Conservation (phyloP, 2,797 vertebrate species). For the Pseudomugil gertrudae region DNA sequence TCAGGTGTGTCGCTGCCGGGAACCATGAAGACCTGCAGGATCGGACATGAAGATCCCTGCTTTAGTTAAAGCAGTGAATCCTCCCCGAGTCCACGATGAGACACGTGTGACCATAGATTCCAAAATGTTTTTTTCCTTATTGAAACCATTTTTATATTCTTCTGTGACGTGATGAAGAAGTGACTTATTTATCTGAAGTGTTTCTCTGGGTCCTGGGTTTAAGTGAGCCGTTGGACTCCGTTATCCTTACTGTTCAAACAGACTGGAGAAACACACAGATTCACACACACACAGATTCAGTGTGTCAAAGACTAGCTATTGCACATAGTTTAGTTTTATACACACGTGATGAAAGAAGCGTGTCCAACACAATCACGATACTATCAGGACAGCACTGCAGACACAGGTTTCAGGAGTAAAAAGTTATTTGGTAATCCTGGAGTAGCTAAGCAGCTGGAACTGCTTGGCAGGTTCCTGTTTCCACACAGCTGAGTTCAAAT, state of each 20-base stretch:
- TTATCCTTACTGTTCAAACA: conserved; percentile 7
- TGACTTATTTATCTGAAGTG: neutral
- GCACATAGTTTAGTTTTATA: conserved; percentile 2
- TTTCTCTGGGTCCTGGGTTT: conserved; percentile 4
- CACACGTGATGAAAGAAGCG: neutral
- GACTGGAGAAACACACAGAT: conserved; percentile 17
- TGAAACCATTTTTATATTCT: neutral
- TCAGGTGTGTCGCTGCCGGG: no score
- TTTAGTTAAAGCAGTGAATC: no score
- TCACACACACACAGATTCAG: neutral
- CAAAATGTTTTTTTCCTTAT: no score
- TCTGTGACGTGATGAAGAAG: neutral
- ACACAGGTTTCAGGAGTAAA: neutral
- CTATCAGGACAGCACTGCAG: neutral
- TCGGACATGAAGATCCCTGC: no score
- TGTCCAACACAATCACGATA: neutral
- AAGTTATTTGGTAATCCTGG: neutral
- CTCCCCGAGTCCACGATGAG: no score
- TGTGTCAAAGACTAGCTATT: neutral
- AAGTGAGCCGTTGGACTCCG: neutral
- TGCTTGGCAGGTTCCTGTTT: no score
- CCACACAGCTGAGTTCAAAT: no score
- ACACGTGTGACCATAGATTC: no score
- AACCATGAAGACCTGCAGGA: no score
- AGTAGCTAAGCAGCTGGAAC: neutral